phyloP scores from a whole-genome alignment of 2,888 invertebrate species.

The Nemotelus nigrinus region DNA sequence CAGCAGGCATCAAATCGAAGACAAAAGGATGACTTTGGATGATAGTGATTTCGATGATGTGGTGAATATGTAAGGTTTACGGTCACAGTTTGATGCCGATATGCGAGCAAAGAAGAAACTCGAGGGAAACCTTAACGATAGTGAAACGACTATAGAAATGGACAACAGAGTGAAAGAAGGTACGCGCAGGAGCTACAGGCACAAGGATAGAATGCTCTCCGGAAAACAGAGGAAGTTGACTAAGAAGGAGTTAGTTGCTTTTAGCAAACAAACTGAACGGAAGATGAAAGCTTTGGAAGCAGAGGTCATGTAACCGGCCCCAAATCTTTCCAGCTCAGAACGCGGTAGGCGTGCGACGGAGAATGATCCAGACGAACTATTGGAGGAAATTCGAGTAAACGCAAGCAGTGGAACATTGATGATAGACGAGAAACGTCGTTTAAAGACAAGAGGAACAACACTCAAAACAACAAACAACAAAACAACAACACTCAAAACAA shows the following conservation, averaged over 20 bases:
- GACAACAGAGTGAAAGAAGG: conserved; percentile 95
- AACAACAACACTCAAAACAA: conserved; percentile 89
- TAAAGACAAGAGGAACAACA: conserved; percentile 92
- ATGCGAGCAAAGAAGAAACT: conserved; percentile 90
- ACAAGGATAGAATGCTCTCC: conserved; percentile 89
- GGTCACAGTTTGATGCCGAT: conserved; percentile 94
- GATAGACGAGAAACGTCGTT: conserved; percentile 94
- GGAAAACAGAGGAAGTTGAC: conserved; percentile 89
- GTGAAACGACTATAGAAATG: conserved; percentile 91
- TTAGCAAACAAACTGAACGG: conserved; percentile 87
- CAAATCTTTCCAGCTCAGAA: conserved; percentile 89
- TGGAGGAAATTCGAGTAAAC: conserved; percentile 89
- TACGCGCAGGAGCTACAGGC: conserved; percentile 93
- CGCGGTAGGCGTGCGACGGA: conserved; percentile 89
- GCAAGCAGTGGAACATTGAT: conserved; percentile 79
- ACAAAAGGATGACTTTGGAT: too few species aligned
- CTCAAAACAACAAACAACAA: conserved; percentile 97
- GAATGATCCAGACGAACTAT: conserved; percentile 93
- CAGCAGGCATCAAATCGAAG: too few species aligned
- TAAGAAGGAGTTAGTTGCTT: conserved; percentile 82
- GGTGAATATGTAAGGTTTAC: conserved; percentile 97
- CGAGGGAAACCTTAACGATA: conserved; percentile 92
- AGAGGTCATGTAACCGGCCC: conserved; percentile 85
- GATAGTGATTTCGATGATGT: conserved; percentile 66
- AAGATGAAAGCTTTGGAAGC: conserved; percentile 91